Base-by-base conservation (phyloP, 2,797 vertebrate genomes). In the Sebastes aleutianus region DNA sequence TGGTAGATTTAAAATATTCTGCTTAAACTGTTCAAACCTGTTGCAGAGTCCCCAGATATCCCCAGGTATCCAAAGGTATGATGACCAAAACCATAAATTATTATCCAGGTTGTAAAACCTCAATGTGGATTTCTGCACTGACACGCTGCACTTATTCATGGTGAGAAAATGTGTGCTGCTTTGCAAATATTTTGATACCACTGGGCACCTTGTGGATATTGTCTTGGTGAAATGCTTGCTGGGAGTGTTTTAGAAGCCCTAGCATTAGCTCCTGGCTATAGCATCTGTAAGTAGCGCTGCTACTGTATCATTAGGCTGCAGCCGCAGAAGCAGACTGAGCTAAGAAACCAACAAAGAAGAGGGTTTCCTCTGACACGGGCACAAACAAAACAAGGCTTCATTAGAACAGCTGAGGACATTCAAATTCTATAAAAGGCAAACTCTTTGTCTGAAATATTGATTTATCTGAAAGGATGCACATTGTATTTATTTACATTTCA, bases 381-480 rank as follows among this genome's bases (percentile, higher is more conserved):
- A 16, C 14, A 53, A 50, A 71, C 73, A 81, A 79, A 79, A 79
- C 62, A 53, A 12, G 36, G 63, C 39, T 34, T 73, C 62, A 73
- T 65, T 58, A 78, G n/a, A 66, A 73, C 70, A 79, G 39, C 27
- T 47, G 22, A 29, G 31, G 54, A 73, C 31, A 39, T 73, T 54
- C 36, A 65, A 4, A 67, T 79, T 1, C 53, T 43, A 47, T 14
- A 53, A 36, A 24, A 53, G 39, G 39, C 24, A 36, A 29, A 43
- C 5, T 22, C 20, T 69, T 58, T 58, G 63, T 74, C 16, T 72
- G 62, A 34, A 53, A 34, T 29, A 11, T 29, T 62, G 5, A 62
- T 74, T 64, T 69, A 64, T 63, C 56, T 67, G 43, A 74, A 68
- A 69, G 24, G 14, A 54, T 43, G 26, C 32, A 69, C 39, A 63